Conservation (phyloP, 23 tunicate species). For the Clavelina lepadiformis region DNA sequence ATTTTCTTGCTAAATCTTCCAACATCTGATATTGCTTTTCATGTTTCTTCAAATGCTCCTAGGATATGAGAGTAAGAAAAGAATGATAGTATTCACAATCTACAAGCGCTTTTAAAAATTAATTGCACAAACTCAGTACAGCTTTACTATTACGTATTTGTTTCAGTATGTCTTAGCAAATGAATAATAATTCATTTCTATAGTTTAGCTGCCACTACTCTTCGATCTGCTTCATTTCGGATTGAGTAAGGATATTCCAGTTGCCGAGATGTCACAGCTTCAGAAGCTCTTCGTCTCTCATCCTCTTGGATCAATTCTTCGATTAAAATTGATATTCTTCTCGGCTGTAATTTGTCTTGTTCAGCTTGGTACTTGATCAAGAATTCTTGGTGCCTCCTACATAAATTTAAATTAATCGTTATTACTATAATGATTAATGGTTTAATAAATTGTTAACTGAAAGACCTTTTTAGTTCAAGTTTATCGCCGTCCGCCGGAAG, state of each 20-base stretch:
- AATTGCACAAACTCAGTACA: too few relatives aligned
- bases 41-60: conserved; percentile 18
- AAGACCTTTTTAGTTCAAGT: conserved; percentile 19
- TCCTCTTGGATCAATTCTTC: conserved; percentile 36
- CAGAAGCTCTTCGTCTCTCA: conserved; percentile 4
- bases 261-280: too few relatives aligned
- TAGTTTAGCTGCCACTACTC: too few relatives aligned
- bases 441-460: neutral
- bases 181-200: too few relatives aligned
- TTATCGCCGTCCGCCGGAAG: conserved; percentile 31
- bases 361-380: conserved; percentile 33
- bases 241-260: too few relatives aligned
- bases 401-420: neutral
- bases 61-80: too few relatives aligned
- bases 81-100: too few relatives aligned
- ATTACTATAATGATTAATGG: neutral
- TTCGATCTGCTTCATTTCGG: too few relatives aligned
- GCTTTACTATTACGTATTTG: too few relatives aligned
- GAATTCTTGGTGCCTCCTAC: conserved; percentile 40
- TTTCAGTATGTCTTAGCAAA: too few relatives aligned
- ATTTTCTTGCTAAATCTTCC: conserved; percentile 12
- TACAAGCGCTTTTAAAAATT: too few relatives aligned
- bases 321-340: conserved; percentile 2
- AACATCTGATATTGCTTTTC: conserved; percentile 24
- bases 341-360: conserved; percentile 28